Conservation (phyloP, 2,113 vertebrate species). For the Centrocercus urophasianus region DNA sequence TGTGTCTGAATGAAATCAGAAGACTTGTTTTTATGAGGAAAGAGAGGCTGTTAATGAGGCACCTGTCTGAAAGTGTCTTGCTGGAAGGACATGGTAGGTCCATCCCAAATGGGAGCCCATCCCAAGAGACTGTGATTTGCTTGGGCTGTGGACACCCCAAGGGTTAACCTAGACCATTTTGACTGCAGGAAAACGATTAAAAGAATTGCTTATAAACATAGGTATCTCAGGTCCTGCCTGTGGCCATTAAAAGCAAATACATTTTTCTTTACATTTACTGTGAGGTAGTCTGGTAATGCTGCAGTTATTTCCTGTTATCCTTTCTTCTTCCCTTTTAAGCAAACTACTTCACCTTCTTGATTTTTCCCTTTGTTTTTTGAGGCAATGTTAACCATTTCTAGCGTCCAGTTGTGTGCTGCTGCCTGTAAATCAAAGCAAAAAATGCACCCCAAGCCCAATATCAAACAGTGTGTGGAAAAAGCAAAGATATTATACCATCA, state of each 20-base stretch:
- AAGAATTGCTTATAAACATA: background rate
- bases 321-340: background rate
- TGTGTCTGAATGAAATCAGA: background rate
- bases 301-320: background rate
- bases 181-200: background rate
- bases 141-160: accelerated
- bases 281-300: background rate
- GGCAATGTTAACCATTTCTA: background rate
- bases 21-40: accelerated
- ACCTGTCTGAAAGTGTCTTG: accelerated
- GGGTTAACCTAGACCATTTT: background rate
- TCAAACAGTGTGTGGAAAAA: background rate
- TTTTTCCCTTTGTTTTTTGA: background rate
- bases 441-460: background rate
- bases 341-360: background rate
- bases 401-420: background rate
- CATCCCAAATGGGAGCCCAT: background rate
- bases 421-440: background rate
- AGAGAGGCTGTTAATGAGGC: accelerated
- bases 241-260: background rate
- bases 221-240: background rate
- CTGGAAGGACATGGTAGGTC: background rate
- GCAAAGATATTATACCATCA: background rate
- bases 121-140: background rate
- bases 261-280: background rate